Evolutionary conservation across 2,113 vertebrate species (phyloP), one percentile per base, ranked within the genome.

Genomic region (Casuarius casuarius): DNA sequence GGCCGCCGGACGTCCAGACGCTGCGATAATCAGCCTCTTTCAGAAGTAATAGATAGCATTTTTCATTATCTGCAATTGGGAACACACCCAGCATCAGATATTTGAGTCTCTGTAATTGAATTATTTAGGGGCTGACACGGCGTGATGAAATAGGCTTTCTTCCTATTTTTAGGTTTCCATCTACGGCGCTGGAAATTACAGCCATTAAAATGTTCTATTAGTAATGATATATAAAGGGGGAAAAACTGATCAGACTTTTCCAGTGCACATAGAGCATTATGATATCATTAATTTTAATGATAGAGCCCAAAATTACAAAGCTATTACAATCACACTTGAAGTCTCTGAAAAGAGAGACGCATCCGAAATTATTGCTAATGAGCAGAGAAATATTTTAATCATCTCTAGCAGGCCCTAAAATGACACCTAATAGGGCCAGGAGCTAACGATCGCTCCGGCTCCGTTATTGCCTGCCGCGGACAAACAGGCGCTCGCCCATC

Each of bases 171-270:
- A 97, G 97, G 94, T 89, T 92, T 97, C 97, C 97, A 96, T 98
- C 97, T 98, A 94, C 95, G 97, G 95, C 93, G 82, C 54, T 91
- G 96, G 97, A 95, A 96, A 97, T 98, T 97, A 97, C 92, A 95
- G 97, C 97, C 96, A 97, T 98, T 98, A 98, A 98, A 97, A 97
- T 97, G 97, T 96, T 98, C 97, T 98, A 97, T 98, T 97, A 98
- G 97, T 94, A 95, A 97, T 97, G 97, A 98, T 98, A 97, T 98
- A 98, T 98, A 97, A 97, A 97, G 66, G 96, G 87, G 95, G 79
- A 89, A 80, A 95, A 96, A 94, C 92, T 77, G 96, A 97, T 96
- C 98, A 95, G 95, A 94, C 96, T 95, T 94, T 48, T 76, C 91
- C 90, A 84, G 95, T 94, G 95, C 96, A 87, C 89, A 94, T 49